phyloP scores from a whole-genome alignment of 2,113 vertebrate species.

The Eleginops maclovinus region DNA sequence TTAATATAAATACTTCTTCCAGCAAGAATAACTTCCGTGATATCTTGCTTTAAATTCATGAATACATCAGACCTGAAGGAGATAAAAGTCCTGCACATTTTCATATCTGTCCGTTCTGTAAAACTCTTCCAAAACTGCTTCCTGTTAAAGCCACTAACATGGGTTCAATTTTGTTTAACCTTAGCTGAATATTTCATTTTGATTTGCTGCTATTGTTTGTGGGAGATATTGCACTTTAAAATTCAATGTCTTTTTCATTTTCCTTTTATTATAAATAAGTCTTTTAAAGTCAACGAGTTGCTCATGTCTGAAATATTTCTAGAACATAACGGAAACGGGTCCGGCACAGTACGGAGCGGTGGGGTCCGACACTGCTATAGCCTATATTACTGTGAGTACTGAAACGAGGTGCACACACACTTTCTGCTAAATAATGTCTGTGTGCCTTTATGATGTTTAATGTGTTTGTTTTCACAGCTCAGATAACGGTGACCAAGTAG shows the following conservation, averaged over 20 bases:
- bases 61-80: neutral
- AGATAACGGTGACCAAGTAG: conserved; percentile 46
- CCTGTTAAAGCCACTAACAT: conserved; percentile 1
- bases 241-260: neutral
- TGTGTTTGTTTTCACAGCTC: conserved; percentile 62
- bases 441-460: conserved; percentile 6
- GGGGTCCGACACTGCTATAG: conserved; percentile 62
- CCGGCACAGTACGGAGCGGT: conserved; percentile 50
- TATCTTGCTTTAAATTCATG: neutral
- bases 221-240: conserved; percentile 24
- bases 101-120: neutral
- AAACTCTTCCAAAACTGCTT: conserved; percentile 1
- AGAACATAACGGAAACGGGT: conserved; percentile 52
- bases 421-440: neutral
- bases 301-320: conserved; percentile 28
- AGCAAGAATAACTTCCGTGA: conserved; percentile 3
- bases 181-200: neutral
- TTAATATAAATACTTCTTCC: too few species aligned
- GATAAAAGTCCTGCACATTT: neutral
- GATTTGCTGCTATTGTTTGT: conserved; percentile 18
- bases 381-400: conserved; percentile 79
- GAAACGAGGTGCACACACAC: neutral
- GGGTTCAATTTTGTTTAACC: conserved; percentile 3
- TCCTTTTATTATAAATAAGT: neutral
- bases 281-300: neutral